Evolutionary conservation across 2,797 vertebrate species (phyloP), one percentile per base, ranked within the genome.

Genomic region (Gephyroberyx darwinii): DNA sequence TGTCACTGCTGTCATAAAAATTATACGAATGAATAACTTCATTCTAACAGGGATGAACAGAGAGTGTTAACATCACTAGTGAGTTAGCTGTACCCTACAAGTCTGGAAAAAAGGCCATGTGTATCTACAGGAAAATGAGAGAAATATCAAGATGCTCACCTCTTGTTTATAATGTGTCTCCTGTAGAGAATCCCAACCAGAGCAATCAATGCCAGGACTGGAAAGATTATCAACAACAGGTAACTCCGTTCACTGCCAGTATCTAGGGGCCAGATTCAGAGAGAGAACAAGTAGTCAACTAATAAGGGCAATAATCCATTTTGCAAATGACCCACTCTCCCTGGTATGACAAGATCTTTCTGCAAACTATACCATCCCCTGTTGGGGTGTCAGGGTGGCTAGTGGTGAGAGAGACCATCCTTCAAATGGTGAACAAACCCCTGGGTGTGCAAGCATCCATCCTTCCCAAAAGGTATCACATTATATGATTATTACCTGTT

Each of bases 91-190:
- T 10, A 19, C 7, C 2, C 31, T 26, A 26, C 26, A 26, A 26
- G 26, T 2, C 26, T 26, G 4, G 2, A 26, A 30, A 33, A 47
- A 13, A 55, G 5, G 39, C 39, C 19, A 56, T 51, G 31, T 62
- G 41, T 17, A 41, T 71, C 31, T 35, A 20, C 39, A 5, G 1
- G 22, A 60, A 60, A 64, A n/a, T 12, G 37, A 45, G 4, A 59
- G 31, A 41, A 6, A 48, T 9, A 39, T 20, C 26, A 30, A 65
- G n/a, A 39, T 0, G 41, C 78, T 89, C 80, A 93, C 93, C 87
- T 92, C 37, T 62, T 68, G 68, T 84, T 82, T 12, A 77, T 55
- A 2, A 65, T 9, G 37, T 79, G 65, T 72, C 81, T 89, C 43
- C 81, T 66, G 70, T 75, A 89, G 56, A 93, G 69, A 60, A 90